phyloP scores from a whole-genome alignment of 2,888 invertebrate genomes.

The Syrista parreyssii region DNA sequence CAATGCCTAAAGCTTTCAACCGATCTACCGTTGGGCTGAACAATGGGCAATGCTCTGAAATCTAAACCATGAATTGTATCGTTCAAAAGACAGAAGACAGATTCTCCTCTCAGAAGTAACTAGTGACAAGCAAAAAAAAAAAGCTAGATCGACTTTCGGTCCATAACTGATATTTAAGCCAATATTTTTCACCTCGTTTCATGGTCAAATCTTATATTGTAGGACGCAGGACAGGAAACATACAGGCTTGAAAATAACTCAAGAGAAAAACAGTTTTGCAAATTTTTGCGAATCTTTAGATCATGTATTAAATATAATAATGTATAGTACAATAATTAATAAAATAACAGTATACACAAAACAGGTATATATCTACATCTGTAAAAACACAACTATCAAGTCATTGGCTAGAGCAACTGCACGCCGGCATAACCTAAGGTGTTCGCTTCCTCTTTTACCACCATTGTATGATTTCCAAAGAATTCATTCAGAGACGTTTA shows the following conservation, averaged over 20 bases:
- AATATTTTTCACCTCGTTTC: background rate
- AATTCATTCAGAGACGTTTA: background rate
- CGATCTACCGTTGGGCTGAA: no score
- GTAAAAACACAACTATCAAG: conserved; percentile 36
- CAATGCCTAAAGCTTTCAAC: no score
- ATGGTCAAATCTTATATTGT: background rate
- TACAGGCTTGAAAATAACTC: background rate
- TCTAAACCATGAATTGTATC: no score
- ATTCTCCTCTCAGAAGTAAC: no score
- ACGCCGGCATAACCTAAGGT: conserved; percentile 9
- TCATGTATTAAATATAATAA: conserved; percentile 56
- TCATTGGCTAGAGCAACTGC: conserved; percentile 23
- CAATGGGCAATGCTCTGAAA: no score
- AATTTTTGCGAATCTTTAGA: conserved; percentile 46
- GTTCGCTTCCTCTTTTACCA: background rate
- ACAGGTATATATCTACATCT: conserved; percentile 39
- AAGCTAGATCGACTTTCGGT: background rate
- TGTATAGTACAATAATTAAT: conserved; percentile 50
- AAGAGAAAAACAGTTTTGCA: conserved; percentile 8
- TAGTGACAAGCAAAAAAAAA: no score
- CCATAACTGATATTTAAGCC: background rate
- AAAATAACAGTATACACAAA: conserved; percentile 50
- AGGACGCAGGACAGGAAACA: background rate
- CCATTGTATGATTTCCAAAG: background rate
- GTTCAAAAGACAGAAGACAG: no score